These are phyloP conservation scores for Sturnira hondurensis DNA, from an alignment of 2,113 vertebrate genomes.

Conservation along the genomic window DNA sequence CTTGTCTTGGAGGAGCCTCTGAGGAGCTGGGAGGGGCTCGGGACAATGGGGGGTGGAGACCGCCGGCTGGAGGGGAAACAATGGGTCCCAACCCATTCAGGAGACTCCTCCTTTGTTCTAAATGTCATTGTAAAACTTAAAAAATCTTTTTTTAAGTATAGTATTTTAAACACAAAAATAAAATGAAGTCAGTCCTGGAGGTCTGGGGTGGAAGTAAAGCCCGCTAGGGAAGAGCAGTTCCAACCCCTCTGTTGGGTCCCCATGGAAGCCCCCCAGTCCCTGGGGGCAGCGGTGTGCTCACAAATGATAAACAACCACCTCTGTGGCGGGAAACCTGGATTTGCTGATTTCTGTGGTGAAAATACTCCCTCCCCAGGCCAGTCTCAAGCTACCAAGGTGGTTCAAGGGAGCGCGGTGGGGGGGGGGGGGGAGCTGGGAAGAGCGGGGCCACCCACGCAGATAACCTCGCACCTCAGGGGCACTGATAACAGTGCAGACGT, in stretches of 20 bases:
- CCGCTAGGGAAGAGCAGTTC: background rate
- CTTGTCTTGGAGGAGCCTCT: background rate
- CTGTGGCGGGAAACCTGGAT: background rate
- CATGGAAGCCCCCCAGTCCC: background rate
- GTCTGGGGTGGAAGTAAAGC: background rate
- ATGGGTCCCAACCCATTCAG: background rate
- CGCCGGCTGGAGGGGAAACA: background rate
- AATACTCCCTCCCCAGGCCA: background rate
- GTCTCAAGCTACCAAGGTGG: background rate
- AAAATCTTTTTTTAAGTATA: background rate
- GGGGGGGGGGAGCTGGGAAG: background rate
- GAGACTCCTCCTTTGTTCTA: background rate
- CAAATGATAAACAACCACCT: background rate
- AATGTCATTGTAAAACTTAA: background rate
- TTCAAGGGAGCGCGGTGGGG: accelerated
- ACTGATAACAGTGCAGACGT: background rate
- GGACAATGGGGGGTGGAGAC: conserved; percentile 42
- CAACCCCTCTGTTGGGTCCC: no score
- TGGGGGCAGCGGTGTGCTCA: accelerated
- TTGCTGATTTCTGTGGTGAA: background rate
- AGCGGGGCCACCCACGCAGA: accelerated
- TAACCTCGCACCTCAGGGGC: background rate
- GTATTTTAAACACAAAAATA: background rate
- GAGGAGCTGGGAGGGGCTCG: background rate
- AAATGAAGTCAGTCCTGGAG: background rate